Evolutionary conservation across 1,140 invertebrate species (phyloP), one percentile per base, ranked within the genome.

Genomic region (Fopius arisanus): DNA sequence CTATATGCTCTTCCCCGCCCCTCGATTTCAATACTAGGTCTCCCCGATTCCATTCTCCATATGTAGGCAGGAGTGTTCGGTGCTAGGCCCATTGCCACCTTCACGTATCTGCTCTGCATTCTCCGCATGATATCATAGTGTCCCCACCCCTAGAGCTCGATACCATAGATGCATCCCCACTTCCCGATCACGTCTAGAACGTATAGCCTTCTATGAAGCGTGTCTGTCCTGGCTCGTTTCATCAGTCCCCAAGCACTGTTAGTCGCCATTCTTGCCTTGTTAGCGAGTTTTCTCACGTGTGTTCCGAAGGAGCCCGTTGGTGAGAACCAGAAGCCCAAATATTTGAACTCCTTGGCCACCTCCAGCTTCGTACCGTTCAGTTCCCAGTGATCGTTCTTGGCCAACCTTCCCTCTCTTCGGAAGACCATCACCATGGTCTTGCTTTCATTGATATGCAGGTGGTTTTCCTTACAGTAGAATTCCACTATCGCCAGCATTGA

Each of bases 391-490:
- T n/a, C 12, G n/a, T 23, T 10, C 9, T 10, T n/a, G 62, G 51
- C 29, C 48, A 29, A 6, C 12, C 51, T 29, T 28, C 40, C 48
- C n/a, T 70, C 67, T 6, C 73, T 73, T 14, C 21, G 65, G 10
- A 70, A 74, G 0, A 76, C 28, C 51, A 77, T 66, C 0, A 78
- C 62, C 14, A 72, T 78, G 1, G 70, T 72, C 29, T 75, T 76
- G 1, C 70, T 26, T 2, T n/a, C 28, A 23, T 70, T 76, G 0
- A 73, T 59, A 23, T 21, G 26, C 3, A 75, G 29, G 31, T 67
- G 62, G 28, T 70, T 72, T 54, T 65, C 16, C 6, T 66, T 41
- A 0, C 16, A 70, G 43, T 68, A 73, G 40, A 31, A 70, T 59
- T 72, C 65, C 10, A 70, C 16, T 1, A 5, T 26, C 3, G 19